These are phyloP conservation scores for Cyanoliseus patagonus DNA, from an alignment of 2,113 vertebrate species.

Conservation along the genomic window DNA sequence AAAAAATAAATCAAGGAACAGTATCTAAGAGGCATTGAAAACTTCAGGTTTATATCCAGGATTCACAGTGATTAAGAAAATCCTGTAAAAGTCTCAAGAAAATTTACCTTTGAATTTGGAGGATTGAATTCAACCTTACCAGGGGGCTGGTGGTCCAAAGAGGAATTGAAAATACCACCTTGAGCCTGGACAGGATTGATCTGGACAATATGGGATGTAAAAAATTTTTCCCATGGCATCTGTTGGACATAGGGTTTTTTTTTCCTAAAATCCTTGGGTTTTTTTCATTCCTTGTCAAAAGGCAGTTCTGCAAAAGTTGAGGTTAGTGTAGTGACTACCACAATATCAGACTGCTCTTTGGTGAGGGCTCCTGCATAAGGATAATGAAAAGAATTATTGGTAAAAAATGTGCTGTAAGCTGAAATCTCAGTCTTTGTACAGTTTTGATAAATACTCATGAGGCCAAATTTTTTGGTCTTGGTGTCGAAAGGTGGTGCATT, in stretches of 20 bases:
- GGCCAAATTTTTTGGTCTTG: neutral
- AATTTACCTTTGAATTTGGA: neutral
- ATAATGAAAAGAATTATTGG: neutral
- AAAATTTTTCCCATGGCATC: neutral
- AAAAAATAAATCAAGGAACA: neutral
- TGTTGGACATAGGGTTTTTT: neutral
- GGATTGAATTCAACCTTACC: neutral
- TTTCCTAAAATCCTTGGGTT: neutral
- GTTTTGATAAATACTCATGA: neutral
- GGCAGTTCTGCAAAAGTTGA: neutral
- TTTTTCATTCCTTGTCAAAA: neutral
- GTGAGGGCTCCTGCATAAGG: neutral
- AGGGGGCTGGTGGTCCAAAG: neutral
- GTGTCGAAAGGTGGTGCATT: neutral
- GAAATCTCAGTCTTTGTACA: neutral
- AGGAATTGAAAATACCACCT: neutral
- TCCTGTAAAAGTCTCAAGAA: neutral
- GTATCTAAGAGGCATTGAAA: neutral
- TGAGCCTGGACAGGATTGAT: neutral
- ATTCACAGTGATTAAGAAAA: neutral
- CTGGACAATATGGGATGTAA: neutral
- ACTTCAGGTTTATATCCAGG: neutral
- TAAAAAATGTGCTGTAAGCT: neutral
- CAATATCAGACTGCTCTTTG: neutral
- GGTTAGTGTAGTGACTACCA: neutral